These are phyloP conservation scores for Dicranocentrus wangi DNA, from an alignment of 2,888 invertebrate genomes.

Conservation along the genomic window DNA sequence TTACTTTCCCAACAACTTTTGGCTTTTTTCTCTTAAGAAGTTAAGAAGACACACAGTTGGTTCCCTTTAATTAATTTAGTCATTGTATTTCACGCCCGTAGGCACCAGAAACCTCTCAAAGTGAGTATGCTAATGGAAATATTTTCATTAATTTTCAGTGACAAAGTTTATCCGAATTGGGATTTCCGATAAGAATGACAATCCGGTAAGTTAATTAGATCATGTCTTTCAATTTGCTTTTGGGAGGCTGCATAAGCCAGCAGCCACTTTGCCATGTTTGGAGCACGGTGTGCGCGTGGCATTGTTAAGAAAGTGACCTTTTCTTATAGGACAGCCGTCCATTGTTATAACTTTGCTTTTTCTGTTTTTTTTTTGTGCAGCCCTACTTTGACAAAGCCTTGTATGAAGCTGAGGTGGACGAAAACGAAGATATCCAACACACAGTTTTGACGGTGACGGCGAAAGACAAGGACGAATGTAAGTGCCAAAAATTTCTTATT, in stretches of 20 bases:
- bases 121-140: not conserved
- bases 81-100: not conserved
- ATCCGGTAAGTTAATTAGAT: constrained; percentile 78
- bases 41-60: constrained; percentile 10
- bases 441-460: constrained; percentile 98
- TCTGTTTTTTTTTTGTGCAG: constrained; percentile 9
- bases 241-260: too few species aligned
- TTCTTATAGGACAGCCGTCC: too few species aligned
- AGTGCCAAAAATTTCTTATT: constrained; percentile 79
- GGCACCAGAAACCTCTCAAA: not conserved
- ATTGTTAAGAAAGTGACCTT: too few species aligned
- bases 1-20: not conserved
- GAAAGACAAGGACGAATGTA: constrained; percentile 99
- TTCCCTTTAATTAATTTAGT: constrained; percentile 24
- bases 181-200: constrained; percentile 99
- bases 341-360: too few species aligned
- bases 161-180: constrained; percentile 98
- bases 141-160: constrained; percentile 81
- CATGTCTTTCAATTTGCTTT: not conserved
- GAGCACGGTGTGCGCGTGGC: too few species aligned
- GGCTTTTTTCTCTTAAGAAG: not conserved
- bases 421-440: constrained; percentile 97
- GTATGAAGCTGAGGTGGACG: constrained; percentile 97
- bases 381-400: constrained; percentile 94
- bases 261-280: too few species aligned